Evolutionary conservation across 2,113 vertebrate genomes (phyloP), one percentile per base, ranked within the genome.

Genomic region (Aspiorhynchus laticeps): DNA sequence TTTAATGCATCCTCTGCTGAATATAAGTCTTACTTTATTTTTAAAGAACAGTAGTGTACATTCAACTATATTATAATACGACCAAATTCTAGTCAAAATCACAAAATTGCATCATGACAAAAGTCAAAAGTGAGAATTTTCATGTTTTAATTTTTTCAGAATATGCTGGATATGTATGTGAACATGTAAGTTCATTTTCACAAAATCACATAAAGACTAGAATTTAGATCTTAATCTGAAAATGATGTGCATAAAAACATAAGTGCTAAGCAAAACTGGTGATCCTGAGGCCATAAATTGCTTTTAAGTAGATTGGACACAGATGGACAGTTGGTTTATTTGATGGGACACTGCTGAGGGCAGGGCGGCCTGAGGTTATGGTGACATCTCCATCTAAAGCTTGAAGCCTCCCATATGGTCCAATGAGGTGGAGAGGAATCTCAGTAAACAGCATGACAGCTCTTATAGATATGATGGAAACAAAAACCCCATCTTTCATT

Each of bases 261-360:
- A 0, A 26, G 28, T 8, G 33, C 15, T 80, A 4, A 65, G 59
- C 59, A 17, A 81, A 65, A 11, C 59, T 43, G 31, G 77, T 36
- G 28, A 59, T 80, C 17, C 77, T 15, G 2, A 14, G 36, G 53
- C 56, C 6, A 26, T 7, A 15, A 26, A 2, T 26, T n/a, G 33
- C 33, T 80, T 61, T 61, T 38, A 61, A 80, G 53, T 11, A 61
- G 80, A 83, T 51, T 24, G 80, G 21, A 33, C 38, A 46, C 80
- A 83, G 59, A 81, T 81, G 80, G 24, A 82, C 24, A 28, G 41
- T 48, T 83, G 26, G 36, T 41, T 41, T 41, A 41, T 80, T 63
- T 80, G 3, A 61, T 80, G 75, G 80, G 63, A 51, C 43, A 77
- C 17, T 31, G 17, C 28, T 84, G 48, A 63, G 41, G 31, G 80